phyloP scores from a whole-genome alignment of 2,113 vertebrate species.

The Furnarius figulus region DNA sequence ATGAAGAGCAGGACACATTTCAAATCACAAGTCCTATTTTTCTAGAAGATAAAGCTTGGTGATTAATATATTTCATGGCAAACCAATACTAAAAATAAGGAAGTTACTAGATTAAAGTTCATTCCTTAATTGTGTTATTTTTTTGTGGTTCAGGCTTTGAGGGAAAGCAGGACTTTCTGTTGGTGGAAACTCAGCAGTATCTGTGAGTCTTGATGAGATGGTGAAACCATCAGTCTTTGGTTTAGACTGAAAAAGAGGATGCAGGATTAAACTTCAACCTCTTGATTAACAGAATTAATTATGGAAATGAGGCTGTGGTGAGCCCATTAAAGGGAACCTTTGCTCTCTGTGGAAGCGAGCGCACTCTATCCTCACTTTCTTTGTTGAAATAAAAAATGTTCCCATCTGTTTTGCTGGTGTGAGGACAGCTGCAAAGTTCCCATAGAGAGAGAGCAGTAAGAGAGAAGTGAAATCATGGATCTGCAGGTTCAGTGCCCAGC shows the following conservation, averaged over 20 bases:
- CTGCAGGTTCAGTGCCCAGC: background rate
- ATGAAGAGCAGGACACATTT: background rate
- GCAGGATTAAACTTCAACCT: background rate
- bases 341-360: background rate
- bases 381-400: background rate
- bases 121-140: background rate
- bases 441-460: background rate
- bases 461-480: background rate
- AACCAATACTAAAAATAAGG: background rate
- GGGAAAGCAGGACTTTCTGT: background rate
- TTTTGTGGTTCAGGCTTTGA: background rate
- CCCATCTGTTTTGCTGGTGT: constrained; percentile 26
- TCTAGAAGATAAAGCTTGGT: background rate
- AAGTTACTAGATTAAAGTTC: background rate
- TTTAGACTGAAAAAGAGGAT: background rate
- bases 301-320: background rate
- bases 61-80: background rate
- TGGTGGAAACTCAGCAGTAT: background rate
- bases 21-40: background rate
- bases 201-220: background rate
- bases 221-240: background rate
- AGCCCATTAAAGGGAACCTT: constrained; percentile 20
- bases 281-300: constrained; percentile 35
- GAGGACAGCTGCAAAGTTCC: background rate
- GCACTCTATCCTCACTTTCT: background rate